Conservation (phyloP, 2,888 invertebrate species). For the Drosophila picticornis region DNA sequence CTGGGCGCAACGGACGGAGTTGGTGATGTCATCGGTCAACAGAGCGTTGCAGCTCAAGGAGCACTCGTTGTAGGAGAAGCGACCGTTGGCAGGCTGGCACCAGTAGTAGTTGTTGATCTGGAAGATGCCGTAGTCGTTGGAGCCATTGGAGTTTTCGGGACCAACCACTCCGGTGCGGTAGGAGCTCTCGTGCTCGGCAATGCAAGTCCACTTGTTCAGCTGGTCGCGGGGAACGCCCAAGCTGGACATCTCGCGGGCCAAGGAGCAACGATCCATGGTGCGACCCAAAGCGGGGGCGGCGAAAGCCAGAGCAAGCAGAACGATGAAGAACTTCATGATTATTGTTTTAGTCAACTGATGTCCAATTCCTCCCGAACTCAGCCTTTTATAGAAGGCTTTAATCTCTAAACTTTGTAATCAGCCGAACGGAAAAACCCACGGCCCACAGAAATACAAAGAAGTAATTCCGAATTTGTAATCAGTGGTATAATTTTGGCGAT, state of each 20-base stretch:
- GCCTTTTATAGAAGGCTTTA: slow-evolving; percentile 8
- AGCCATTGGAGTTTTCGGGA: slow-evolving; percentile 85
- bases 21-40: slow-evolving; percentile 69
- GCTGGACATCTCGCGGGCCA: slow-evolving; percentile 74
- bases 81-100: slow-evolving; percentile 74
- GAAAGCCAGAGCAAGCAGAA: slow-evolving; percentile 45
- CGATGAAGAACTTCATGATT: slow-evolving; percentile 50
- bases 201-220: slow-evolving; percentile 74
- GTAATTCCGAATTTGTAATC: slow-evolving; percentile 8
- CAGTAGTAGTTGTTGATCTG: slow-evolving; percentile 82
- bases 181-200: slow-evolving; percentile 73
- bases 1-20: slow-evolving; percentile 69
- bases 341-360: slow-evolving; percentile 50
- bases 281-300: slow-evolving; percentile 53
- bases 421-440: background rate
- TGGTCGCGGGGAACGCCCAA: slow-evolving; percentile 71
- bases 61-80: slow-evolving; percentile 78
- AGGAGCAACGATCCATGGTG: slow-evolving; percentile 70
- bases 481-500: background rate
- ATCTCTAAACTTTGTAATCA: slow-evolving; percentile 14
- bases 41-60: slow-evolving; percentile 63
- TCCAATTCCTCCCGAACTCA: background rate
- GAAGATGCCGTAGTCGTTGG: slow-evolving; percentile 82
- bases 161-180: slow-evolving; percentile 85
- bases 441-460: background rate